Conservation (phyloP, 2,113 vertebrate genomes). For the Neoarius graeffei region DNA sequence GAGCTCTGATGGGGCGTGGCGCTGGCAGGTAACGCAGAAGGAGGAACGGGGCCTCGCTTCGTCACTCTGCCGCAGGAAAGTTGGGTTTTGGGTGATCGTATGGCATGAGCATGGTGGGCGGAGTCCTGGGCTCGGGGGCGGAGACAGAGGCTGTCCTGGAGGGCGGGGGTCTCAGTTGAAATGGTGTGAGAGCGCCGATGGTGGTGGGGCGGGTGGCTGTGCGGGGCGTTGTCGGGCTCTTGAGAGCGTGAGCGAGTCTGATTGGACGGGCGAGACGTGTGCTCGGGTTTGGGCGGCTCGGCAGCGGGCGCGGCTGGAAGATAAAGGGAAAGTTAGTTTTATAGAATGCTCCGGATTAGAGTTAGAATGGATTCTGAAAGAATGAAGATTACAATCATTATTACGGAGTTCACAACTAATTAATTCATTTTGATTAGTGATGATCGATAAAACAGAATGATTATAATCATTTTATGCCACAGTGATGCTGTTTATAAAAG, state of each 20-base stretch:
- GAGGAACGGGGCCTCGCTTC: conserved; percentile 78
- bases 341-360: too few species aligned
- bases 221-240: conserved; percentile 84
- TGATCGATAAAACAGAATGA: neutral
- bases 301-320: conserved; percentile 56
- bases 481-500: neutral
- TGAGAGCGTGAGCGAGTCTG: conserved; percentile 92
- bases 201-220: conserved; percentile 71
- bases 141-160: conserved; percentile 60
- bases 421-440: neutral
- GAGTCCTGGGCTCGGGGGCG: conserved; percentile 80
- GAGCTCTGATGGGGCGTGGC: conserved; percentile 81
- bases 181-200: conserved; percentile 83
- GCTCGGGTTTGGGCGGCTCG: conserved; percentile 80
- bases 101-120: conserved; percentile 76
- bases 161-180: conserved; percentile 67
- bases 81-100: conserved; percentile 88
- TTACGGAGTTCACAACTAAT: neutral
- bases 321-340: conserved; percentile 16
- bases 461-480: neutral
- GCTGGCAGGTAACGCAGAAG: conserved; percentile 69
- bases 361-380: too few species aligned
- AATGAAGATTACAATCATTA: neutral
- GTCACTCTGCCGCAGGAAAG: conserved; percentile 74
- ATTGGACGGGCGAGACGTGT: conserved; percentile 75